These are phyloP conservation scores for Phrynosoma platyrhinos DNA, from an alignment of 2,113 vertebrate genomes.

Conservation along the genomic window DNA sequence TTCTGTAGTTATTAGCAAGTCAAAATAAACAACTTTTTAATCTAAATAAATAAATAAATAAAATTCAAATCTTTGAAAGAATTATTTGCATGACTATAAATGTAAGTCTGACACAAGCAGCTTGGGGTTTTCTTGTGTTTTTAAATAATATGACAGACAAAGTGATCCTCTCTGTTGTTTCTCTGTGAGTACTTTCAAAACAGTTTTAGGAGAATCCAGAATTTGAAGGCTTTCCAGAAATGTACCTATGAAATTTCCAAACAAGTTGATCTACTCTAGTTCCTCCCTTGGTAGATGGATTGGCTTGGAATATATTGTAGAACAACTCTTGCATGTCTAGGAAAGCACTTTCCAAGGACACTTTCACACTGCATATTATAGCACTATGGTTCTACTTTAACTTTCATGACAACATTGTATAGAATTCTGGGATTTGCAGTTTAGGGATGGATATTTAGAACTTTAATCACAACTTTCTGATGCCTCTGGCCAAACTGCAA, in stretches of 20 bases:
- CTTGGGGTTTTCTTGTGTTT: not conserved
- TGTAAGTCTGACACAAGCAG: not conserved
- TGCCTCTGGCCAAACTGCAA: no score
- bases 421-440: no score
- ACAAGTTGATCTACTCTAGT: not conserved
- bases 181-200: constrained; percentile 28
- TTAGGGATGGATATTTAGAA: no score
- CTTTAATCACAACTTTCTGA: no score
- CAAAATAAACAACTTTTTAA: no score
- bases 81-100: not conserved
- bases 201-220: constrained; percentile 27
- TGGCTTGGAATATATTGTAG: not conserved
- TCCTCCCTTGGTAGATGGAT: not conserved
- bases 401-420: no score
- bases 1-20: not conserved
- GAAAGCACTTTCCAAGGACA: no score
- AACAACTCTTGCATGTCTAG: not conserved
- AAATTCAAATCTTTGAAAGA: not conserved
- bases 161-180: not conserved
- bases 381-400: no score
- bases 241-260: not conserved
- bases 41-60: no score
- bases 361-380: no score
- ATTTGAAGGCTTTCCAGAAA: constrained; percentile 46
- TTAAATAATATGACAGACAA: not conserved